A percentile compares a stretch with the other conserved stretches of the same genome.
These are phyloP conservation scores for Cladorhizidae sp. DNA, from an alignment of 37 sponge, comb jelly and placozoan species.

Conservation along the genomic window DNA sequence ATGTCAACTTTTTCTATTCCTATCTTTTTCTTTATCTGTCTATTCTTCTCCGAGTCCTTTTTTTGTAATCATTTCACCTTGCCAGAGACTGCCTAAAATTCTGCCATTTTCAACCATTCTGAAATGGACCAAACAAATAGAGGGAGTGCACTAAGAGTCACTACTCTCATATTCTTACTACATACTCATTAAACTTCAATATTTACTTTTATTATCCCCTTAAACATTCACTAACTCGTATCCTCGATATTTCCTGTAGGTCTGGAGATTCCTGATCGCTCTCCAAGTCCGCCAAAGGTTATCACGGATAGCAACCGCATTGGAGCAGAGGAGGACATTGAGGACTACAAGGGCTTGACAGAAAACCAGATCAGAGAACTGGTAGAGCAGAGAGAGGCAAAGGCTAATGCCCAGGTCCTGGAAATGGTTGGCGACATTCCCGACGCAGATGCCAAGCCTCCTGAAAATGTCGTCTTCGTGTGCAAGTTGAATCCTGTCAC, in stretches of 20 bases:
- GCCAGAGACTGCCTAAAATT: too few relatives aligned
- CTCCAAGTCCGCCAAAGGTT: conserved; percentile 79
- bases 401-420: conserved; percentile 92
- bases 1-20: too few relatives aligned
- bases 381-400: conserved; percentile 59
- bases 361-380: conserved; percentile 82
- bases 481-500: conserved; percentile 98
- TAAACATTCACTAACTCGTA: too few relatives aligned
- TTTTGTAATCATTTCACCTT: too few relatives aligned
- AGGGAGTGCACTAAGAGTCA: too few relatives aligned
- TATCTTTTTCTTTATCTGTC: too few relatives aligned
- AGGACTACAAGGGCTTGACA: conserved; percentile 84
- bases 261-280: conserved; percentile 67
- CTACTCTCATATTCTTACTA: too few relatives aligned
- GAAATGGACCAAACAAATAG: too few relatives aligned
- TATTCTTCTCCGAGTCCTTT: too few relatives aligned
- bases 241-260: conserved; percentile 17
- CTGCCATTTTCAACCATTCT: too few relatives aligned
- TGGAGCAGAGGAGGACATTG: conserved; percentile 90
- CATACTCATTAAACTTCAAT: too few relatives aligned
- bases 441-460: conserved; percentile 97
- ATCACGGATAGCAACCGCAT: conserved; percentile 66
- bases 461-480: conserved; percentile 96
- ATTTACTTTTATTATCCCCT: too few relatives aligned
- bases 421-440: conserved; percentile 98